Evolutionary conservation across 2,888 invertebrate species (phyloP).

Genomic region (Protophormia terraenovae): DNA sequence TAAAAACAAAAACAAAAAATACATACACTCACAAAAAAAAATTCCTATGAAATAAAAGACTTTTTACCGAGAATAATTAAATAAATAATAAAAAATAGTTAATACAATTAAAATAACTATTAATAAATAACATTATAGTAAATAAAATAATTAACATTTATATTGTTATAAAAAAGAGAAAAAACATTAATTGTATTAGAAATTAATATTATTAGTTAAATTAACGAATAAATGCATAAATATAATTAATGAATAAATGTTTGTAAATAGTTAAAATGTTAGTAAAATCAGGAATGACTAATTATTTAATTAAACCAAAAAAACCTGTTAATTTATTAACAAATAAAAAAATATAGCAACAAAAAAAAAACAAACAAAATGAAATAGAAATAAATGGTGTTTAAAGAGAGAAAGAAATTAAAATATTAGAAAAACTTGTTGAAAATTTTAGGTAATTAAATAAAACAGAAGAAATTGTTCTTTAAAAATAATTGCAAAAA

Average conservation of each 20-base stretch:
- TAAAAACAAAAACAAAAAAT: conserved; percentile 16
- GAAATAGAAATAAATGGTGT: conserved; percentile 9
- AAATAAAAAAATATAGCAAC: background rate
- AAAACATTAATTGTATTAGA: conserved; percentile 2
- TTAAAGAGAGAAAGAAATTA: background rate
- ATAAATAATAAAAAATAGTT: conserved; percentile 70
- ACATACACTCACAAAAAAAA: conserved; percentile 69
- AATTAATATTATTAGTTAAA: conserved; percentile 46
- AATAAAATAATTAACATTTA: background rate
- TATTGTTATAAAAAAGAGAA: conserved; percentile 3
- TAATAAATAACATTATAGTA: background rate
- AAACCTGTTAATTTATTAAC: conserved; percentile 4
- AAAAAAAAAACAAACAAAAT: background rate
- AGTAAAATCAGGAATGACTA: conserved; percentile 61
- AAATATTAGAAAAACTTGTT: conserved; percentile 5
- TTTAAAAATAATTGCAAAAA: background rate
- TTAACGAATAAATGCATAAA: conserved; percentile 41
- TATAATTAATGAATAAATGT: conserved; percentile 3
- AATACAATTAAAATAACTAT: background rate
- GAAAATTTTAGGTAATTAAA: conserved; percentile 16
- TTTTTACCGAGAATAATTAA: conserved; percentile 70
- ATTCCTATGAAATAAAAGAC: conserved; percentile 81
- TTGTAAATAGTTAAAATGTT: conserved; percentile 66
- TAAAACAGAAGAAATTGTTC: background rate
- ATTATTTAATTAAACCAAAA: background rate